Evolutionary conservation across 2,113 vertebrate species (phyloP).

Genomic region (Anser cygnoides): DNA sequence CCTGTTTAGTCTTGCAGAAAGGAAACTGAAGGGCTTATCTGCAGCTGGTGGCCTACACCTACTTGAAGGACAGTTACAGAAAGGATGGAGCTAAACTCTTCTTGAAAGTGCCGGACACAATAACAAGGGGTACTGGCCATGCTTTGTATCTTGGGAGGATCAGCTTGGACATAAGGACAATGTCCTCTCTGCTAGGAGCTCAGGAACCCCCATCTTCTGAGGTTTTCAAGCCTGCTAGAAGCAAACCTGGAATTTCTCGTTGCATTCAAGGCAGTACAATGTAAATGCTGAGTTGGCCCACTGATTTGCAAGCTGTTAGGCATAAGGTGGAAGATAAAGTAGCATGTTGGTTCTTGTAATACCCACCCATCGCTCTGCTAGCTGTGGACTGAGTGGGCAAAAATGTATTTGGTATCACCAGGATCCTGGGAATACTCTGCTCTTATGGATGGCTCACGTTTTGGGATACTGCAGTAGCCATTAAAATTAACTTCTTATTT

Average conservation of each 20-base stretch:
- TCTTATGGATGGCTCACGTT: neutral
- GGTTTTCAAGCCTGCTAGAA: neutral
- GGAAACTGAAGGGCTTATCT: neutral
- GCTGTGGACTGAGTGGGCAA: neutral
- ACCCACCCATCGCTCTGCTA: rapidly evolving
- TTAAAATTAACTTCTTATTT: neutral
- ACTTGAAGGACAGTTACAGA: neutral
- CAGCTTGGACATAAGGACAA: neutral
- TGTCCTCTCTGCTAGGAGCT: neutral
- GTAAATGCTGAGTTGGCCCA: rapidly evolving
- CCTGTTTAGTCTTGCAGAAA: rapidly evolving
- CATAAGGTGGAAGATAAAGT: neutral
- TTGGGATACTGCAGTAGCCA: neutral
- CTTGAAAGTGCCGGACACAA: neutral
- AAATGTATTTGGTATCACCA: neutral
- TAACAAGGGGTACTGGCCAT: neutral
- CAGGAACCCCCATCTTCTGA: neutral
- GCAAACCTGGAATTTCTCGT: neutral
- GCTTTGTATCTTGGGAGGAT: neutral
- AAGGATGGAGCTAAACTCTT: neutral
- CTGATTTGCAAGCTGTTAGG: neutral
- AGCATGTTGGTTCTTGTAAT: neutral
- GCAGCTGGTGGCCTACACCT: neutral
- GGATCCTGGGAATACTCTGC: neutral
- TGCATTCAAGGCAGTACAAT: neutral